phyloP scores from a whole-genome alignment of 2,888 invertebrate species.

The Scaptomyza caliginosa region DNA sequence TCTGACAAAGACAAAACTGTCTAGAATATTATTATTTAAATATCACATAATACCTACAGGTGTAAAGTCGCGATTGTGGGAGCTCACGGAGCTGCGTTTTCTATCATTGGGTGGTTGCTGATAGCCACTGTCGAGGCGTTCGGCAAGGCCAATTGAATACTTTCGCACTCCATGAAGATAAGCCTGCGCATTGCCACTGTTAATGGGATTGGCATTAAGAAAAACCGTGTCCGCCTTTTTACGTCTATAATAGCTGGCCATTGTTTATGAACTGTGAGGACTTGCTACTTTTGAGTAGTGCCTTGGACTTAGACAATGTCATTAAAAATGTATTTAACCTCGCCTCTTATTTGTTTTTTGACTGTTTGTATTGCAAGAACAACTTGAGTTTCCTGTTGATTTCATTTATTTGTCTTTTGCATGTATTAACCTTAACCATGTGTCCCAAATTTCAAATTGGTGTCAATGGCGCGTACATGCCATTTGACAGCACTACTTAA shows the following conservation, averaged over 20 bases:
- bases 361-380: conserved; percentile 52
- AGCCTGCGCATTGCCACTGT: conserved; percentile 67
- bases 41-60: conserved; percentile 52
- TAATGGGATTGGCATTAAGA: conserved; percentile 82
- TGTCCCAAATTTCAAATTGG: conserved; percentile 67
- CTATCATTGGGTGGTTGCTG: conserved; percentile 48
- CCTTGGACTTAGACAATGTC: conserved; percentile 29
- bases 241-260: conserved; percentile 77
- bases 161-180: conserved; percentile 68
- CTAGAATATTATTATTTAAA: not conserved
- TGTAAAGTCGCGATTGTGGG: conserved; percentile 72
- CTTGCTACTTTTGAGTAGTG: conserved; percentile 14
- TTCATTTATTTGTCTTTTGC: conserved; percentile 72
- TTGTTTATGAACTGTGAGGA: conserved; percentile 62
- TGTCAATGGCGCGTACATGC: conserved; percentile 56
- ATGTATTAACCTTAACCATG: conserved; percentile 76
- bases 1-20: conserved; percentile 59
- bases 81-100: conserved; percentile 71
- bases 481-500: conserved; percentile 18
- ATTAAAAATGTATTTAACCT: conserved; percentile 66
- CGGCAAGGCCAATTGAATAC: conserved; percentile 79
- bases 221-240: conserved; percentile 81
- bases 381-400: conserved; percentile 75
- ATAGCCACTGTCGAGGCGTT: conserved; percentile 72
- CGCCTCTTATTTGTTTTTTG: conserved; percentile 50